Base-by-base conservation (phyloP, 2,888 invertebrate genomes). In the Amblyjoppa fuscipennis region DNA sequence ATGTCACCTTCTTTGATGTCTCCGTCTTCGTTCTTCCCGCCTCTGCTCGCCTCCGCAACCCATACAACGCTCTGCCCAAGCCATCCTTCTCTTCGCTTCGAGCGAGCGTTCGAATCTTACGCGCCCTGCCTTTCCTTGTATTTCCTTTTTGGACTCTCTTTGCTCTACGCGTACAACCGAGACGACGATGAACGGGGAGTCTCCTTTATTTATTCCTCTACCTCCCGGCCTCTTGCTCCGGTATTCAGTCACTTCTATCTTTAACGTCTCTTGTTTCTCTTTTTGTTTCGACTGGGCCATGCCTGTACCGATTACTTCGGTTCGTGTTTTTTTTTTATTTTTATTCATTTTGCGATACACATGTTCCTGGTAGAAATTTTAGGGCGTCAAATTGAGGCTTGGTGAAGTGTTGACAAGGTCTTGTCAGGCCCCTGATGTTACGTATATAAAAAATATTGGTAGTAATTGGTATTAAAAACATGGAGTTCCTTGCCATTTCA, bases 1-100 rank as follows among this genome's bases (percentile, higher is more conserved):
- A 92, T 92, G 93, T 92, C 92, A 92, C 92, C 84, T 91, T 90
- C 93, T 93, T 93, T 93, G 93, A 93, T 93, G 91, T 93, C 90
- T 89, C 91, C 88, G 86, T 87, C 86, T 83, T 85, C 81, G 84
- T 85, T 76, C 80, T 81, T 71, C 84, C 81, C 78, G 84, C 85
- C 81, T 83, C 71, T 78, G 87, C 78, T 88, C 86, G 79, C 79
- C 82, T 83, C 71, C 78, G 85, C 85, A 74, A 77, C 84, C 84
- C 70, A 69, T 77, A 34, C 82, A 31, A 64, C 68, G 45, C 79
- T 73, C 25, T 34, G 84, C 59, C 75, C 88, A 73, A 84, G 78
- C 38, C 41, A 66, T 81, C 79, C 79, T 80, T 81, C 81, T 13
- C 69, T 69, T 66, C 34, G 74, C 66, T 66, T 28, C 31, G 66